Base-by-base conservation (phyloP, 2,888 invertebrate species). In the Rhorus exstirpatorius region DNA sequence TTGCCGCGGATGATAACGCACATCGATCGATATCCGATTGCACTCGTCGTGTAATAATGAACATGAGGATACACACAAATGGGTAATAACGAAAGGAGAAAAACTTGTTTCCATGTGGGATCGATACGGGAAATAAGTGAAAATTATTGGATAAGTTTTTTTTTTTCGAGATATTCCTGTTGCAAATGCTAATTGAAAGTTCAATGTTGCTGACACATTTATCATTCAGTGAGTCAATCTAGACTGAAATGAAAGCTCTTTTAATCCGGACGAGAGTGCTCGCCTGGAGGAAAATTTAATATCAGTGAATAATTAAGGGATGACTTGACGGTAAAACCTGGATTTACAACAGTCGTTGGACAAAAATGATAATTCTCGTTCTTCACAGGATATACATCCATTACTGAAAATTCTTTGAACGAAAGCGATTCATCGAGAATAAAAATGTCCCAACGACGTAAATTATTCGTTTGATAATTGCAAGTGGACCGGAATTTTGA, bases 11-110 rank as follows among this genome's bases (percentile, higher is more conserved):
- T n/a, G 44, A 63, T 38, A 80, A 63, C 70, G 67, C 77, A 53
- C 65, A 41, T 65, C 60, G 71, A 77, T 81, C 58, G 51, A 77
- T 81, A 71, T 81, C 67, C 51, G 71, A 77, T 72, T 67, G 65
- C 60, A 67, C 60, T 26, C 81, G 58, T 51, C 17, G 55, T 24
- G 6, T 60, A 72, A 41, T 24, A 35, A 41, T 2, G n/a, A 46
- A 21, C 19, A 49, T 19, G n/a, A 46, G 58, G 61, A 31, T 35
- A 55, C 7, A 19, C 0, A 19, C 10, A 19, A 21, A 51, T 12
- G 3, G 55, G 19, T 31, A 75, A 24, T 3, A 19, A 26, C 12
- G 63, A 10, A 51, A 17, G 8, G 10, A 49, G 61, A n/a, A 51
- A 26, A 55, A 58, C 31, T 19, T 10, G 21, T 31, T 21, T 7